Base-by-base conservation (phyloP, 2,113 vertebrate species). In the Takifugu bimaculatus region DNA sequence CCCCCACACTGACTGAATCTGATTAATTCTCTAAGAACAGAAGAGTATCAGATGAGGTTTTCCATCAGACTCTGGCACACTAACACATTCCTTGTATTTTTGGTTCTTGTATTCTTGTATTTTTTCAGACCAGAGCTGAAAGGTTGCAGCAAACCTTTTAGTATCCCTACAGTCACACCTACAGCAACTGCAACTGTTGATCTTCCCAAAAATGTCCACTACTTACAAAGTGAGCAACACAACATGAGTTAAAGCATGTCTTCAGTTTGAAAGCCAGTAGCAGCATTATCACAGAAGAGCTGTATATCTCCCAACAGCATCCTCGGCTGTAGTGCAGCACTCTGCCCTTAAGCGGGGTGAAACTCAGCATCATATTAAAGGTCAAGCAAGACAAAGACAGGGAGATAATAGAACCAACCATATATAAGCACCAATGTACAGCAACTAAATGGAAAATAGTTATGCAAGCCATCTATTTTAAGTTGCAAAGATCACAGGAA, bases 1-100 rank as follows among this genome's bases (percentile, higher is more conserved):
- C 77, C 64, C 78, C 47, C 71, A 65, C 68, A 54, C 43, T 66
- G 74, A 80, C 77, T 72, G 42, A 68, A 63, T 54, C 80, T 84
- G 80, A 86, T 85, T 72, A 85, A 76, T 75, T 83, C 61, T 78
- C 77, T 35, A 57, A 70, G 82, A 83, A 68, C 80, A 88, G 86
- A 88, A 86, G 86, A 84, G 72, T 78, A 82, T 86, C 84, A 69
- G 77, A 83, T 71, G 67, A 82, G 79, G 75, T 81, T 69, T 63
- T 88, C 79, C 80, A 88, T 88, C 82, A 83, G 70, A 78, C 66
- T 48, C 67, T 54, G 20, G 20, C 20, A 20, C 20, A 20, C 20
- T 20, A 20, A 20, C 20, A 20, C 20, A 20, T 20, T 20, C 20
- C 20, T 20, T 20, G 20, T 20, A 20, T 20, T 20, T 20, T 20